Base-by-base conservation (phyloP, 2,797 vertebrate genomes). In the Hyperoplus lanceolatus region DNA sequence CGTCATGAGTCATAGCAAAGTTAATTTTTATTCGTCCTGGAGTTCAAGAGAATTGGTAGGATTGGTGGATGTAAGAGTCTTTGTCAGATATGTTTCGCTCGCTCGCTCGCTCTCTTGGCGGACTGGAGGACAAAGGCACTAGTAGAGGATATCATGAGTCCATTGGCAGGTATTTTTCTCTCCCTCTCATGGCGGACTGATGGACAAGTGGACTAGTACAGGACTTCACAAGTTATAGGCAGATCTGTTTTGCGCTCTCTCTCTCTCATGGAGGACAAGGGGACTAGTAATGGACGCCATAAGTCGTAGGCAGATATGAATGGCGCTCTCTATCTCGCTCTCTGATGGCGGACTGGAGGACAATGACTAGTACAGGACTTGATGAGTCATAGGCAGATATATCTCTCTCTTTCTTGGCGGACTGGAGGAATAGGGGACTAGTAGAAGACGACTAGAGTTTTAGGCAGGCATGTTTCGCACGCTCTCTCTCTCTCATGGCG, bases 1-100 rank as follows among this genome's bases (percentile, higher is more conserved):
- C 78, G 61, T 84, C 80, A 76, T 83, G 76, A 87, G 81, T 86
- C 73, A 58, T 91, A 87, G 86, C 68, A 83, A 29, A 72, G 51
- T 87, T 81, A 70, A 71, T 72, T 77, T 72, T 80, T 68, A 69
- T 73, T 73, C 63, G 39, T 54, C 82, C 81, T 83, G 89, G 84
- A 91, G 62, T 72, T 82, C 80, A 11, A 49, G 61, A 36, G 61
- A 29, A 49, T 50, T 14, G 10, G 29, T 63, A 61, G 59, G 42
- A 61, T 43, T 29, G 41, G 58, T 45, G 80, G 63, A 69, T 54
- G 41, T 41, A 42, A n/a, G 39, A 74, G 67, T 73, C 70, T 5
- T 84, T 84, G 76, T 59, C 74, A 82, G 39, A 75, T 75, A 39
- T 51, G 45, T 57, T 46, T 68, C 53, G 58, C 46, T 82, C 69